phyloP scores from a whole-genome alignment of 2,113 vertebrate species.

The Papio anubis region DNA sequence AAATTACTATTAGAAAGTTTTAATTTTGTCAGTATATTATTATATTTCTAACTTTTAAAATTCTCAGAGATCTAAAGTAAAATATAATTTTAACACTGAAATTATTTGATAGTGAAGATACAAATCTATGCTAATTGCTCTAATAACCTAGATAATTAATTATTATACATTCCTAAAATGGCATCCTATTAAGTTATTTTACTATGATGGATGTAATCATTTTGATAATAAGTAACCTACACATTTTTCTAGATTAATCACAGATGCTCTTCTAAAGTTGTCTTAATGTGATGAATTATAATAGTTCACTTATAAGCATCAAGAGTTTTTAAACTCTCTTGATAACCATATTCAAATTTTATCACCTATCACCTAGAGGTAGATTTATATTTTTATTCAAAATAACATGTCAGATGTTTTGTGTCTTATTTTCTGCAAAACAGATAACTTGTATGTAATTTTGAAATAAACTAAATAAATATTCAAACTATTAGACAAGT shows the following conservation, averaged over 20 bases:
- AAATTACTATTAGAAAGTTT: conserved; percentile 9
- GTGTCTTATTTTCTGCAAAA: conserved; percentile 39
- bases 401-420: conserved; percentile 18
- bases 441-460: neutral
- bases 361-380: conserved; percentile 56
- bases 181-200: conserved; percentile 74
- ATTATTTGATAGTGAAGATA: conserved; percentile 50
- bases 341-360: conserved; percentile 70
- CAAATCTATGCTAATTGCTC: conserved; percentile 64
- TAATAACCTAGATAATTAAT: conserved; percentile 76
- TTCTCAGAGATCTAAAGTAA: conserved; percentile 29
- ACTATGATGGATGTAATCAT: conserved; percentile 72
- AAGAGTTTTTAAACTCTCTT: conserved; percentile 60
- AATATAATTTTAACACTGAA: conserved; percentile 60
- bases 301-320: conserved; percentile 54
- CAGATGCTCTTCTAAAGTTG: conserved; percentile 60
- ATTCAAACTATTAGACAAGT: conserved; percentile 27
- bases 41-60: conserved; percentile 41
- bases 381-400: conserved; percentile 69
- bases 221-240: conserved; percentile 73
- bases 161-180: conserved; percentile 76
- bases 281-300: conserved; percentile 66
- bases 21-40: neutral
- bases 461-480: conserved; percentile 44
- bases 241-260: conserved; percentile 73